Conservation (phyloP, 2,888 invertebrate genomes). For the Automeris io region DNA sequence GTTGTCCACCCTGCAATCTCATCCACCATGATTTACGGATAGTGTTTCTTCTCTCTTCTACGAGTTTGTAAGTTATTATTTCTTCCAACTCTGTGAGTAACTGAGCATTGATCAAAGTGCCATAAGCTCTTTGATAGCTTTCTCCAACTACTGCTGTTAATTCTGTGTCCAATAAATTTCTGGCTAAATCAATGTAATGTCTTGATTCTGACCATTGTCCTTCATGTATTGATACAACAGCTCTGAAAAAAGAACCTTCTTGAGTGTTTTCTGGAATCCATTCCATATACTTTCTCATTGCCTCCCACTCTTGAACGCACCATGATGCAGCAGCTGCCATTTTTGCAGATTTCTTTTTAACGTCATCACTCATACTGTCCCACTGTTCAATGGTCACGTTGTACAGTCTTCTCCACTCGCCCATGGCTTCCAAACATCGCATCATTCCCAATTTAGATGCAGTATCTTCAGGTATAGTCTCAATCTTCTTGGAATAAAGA, state of each 20-base stretch:
- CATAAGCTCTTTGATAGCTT: constrained; percentile 95
- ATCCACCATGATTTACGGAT: constrained; percentile 96
- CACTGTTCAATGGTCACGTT: constrained; percentile 83
- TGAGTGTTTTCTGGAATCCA: constrained; percentile 93
- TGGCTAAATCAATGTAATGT: constrained; percentile 91
- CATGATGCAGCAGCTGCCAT: constrained; percentile 96
- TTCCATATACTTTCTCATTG: constrained; percentile 93
- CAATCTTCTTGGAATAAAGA: constrained; percentile 88
- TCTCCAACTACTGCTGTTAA: constrained; percentile 97
- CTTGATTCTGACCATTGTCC: constrained; percentile 84
- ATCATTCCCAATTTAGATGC: constrained; percentile 95
- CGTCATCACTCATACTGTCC: constrained; percentile 66
- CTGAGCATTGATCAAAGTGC: constrained; percentile 97
- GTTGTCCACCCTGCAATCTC: constrained; percentile 94
- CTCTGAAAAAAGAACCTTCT: constrained; percentile 96
- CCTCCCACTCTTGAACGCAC: constrained; percentile 96
- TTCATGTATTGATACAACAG: constrained; percentile 92
- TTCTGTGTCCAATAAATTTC: constrained; percentile 95
- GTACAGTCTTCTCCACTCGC: constrained; percentile 96
- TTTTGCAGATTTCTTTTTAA: constrained; percentile 83
- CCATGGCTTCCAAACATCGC: constrained; percentile 97
- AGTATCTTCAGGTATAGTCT: constrained; percentile 80
- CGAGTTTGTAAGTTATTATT: constrained; percentile 96
- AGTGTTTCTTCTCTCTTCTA: constrained; percentile 91
- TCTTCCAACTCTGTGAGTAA: constrained; percentile 98